Evolutionary conservation across 2,113 vertebrate genomes (phyloP).

Genomic region (Vulpes ferrilata): DNA sequence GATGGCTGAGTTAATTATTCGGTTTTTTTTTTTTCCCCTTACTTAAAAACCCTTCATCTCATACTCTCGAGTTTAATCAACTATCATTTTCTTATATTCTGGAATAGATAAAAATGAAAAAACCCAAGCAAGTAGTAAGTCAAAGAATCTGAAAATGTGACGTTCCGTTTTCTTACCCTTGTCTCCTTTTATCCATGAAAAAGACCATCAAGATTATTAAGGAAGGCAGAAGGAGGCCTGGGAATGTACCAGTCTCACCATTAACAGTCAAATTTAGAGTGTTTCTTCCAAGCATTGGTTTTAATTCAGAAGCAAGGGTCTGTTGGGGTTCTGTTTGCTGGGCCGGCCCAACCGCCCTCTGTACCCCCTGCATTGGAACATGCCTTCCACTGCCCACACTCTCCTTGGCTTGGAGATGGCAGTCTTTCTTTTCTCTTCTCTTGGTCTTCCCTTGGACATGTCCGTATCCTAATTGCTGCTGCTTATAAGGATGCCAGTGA

Average conservation of each 20-base stretch:
- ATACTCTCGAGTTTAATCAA: not conserved
- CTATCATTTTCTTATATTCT: conserved; percentile 3
- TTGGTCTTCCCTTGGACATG: not conserved
- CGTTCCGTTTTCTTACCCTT: not conserved
- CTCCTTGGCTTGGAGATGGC: not conserved
- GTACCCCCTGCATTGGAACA: not conserved
- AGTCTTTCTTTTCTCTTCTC: not conserved
- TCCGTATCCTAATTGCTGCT: not conserved
- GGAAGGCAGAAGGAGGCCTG: not conserved
- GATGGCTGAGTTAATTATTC: not conserved
- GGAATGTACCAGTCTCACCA: not conserved
- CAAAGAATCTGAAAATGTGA: not conserved
- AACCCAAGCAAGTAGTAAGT: not conserved
- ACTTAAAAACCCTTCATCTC: not conserved
- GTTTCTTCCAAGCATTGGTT: not conserved
- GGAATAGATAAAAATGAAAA: not conserved
- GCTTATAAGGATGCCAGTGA: not conserved
- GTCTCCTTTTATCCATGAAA: not conserved
- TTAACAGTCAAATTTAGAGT: not conserved
- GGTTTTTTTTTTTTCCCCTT: not conserved
- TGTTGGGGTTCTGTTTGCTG: not conserved
- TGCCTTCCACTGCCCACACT: not conserved
- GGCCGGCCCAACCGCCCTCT: not conserved
- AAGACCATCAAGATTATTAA: not conserved
- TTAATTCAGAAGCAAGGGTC: not conserved